phyloP scores from a whole-genome alignment of 2,797 vertebrate genomes.

The Pseudomugil gertrudae region DNA sequence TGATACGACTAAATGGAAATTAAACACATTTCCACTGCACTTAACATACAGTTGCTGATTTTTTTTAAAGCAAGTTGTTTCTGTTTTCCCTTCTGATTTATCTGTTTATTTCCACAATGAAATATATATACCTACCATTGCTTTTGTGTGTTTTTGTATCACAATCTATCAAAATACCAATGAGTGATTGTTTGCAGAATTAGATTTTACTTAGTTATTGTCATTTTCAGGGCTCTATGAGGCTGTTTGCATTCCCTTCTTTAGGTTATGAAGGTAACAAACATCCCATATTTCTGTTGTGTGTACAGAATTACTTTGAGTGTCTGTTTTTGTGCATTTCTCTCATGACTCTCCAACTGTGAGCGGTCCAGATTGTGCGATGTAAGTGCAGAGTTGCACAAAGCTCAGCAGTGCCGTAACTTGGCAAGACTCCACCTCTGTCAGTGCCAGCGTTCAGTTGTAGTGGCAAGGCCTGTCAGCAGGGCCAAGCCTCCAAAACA shows the following conservation, averaged over 20 bases:
- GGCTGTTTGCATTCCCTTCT: background rate
- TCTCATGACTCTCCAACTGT: background rate
- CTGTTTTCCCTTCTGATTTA: background rate
- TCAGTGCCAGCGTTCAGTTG: conserved; percentile 47
- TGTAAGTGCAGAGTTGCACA: conserved; percentile 22
- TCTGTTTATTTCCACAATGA: background rate
- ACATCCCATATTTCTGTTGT: background rate
- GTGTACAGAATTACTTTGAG: conserved; percentile 1
- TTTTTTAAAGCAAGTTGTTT: background rate
- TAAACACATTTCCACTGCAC: no score
- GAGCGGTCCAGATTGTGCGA: conserved; percentile 48
- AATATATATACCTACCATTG: background rate
- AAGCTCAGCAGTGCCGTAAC: conserved; percentile 49
- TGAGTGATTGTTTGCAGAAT: background rate
- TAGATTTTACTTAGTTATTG: background rate
- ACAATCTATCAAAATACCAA: background rate
- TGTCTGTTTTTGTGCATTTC: conserved; percentile 10
- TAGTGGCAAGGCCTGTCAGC: conserved; percentile 37
- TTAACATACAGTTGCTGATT: no score
- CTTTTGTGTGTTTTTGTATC: background rate
- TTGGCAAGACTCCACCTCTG: conserved; percentile 51
- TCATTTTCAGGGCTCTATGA: background rate
- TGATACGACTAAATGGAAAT: no score
- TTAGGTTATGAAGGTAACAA: background rate
- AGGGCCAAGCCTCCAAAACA: conserved; percentile 42